Evolutionary conservation across 1,140 invertebrate genomes (phyloP).

Genomic region (Akabosia matsudoensis): DNA sequence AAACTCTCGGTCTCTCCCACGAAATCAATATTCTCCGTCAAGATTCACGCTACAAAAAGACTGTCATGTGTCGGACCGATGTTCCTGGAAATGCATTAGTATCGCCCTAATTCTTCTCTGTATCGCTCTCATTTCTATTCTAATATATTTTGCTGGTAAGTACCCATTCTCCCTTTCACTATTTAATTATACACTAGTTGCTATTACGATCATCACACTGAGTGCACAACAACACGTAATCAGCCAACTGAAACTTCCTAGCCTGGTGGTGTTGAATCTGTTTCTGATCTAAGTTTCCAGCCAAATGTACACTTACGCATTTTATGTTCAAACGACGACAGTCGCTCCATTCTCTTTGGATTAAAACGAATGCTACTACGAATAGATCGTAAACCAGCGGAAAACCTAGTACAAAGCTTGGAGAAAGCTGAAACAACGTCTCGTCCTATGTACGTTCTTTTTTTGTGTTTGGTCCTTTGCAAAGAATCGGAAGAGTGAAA

Average conservation of each 20-base stretch:
- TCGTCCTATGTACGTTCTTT: no score
- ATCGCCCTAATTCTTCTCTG: conserved; percentile 84
- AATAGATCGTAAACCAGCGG: no score
- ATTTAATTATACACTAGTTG: not conserved
- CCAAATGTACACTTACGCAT: no score
- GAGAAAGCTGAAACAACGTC: no score
- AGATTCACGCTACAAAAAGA: conserved; percentile 90
- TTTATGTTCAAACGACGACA: no score
- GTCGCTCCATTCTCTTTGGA: no score
- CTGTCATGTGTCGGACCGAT: conserved; percentile 71
- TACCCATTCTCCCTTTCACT: conserved; percentile 1
- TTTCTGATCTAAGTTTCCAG: no score
- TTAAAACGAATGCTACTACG: not conserved
- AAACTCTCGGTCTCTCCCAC: conserved; percentile 70
- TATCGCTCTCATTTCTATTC: conserved; percentile 81
- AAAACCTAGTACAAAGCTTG: no score
- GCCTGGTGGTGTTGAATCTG: no score
- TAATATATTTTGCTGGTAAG: conserved; percentile 92
- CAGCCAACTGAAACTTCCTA: not conserved
- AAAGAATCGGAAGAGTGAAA: not conserved
- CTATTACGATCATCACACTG: not conserved
- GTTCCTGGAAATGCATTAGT: conserved; percentile 92
- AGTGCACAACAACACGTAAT: not conserved
- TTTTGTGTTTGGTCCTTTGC: no score
- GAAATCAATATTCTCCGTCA: conserved; percentile 70